Evolutionary conservation across 2,888 invertebrate genomes (phyloP).

Genomic region (Lampropteryx suffumata): DNA sequence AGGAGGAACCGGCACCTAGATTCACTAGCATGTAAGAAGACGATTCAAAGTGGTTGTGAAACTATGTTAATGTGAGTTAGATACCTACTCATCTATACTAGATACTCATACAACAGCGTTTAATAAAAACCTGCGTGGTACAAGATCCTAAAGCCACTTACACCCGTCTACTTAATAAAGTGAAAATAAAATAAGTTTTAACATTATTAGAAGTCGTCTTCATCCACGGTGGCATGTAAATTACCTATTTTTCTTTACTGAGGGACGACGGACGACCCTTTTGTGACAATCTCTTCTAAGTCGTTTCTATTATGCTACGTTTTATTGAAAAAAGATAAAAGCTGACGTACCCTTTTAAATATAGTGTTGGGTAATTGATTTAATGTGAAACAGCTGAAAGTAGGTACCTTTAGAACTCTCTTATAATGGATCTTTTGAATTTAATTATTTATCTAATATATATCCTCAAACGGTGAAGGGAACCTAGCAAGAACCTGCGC

Average conservation of each 20-base stretch:
- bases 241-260: slow-evolving; percentile 26
- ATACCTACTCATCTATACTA: neutral
- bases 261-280: slow-evolving; percentile 14
- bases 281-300: slow-evolving; percentile 10
- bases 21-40: too few relatives aligned
- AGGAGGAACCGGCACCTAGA: too few relatives aligned
- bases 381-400: neutral
- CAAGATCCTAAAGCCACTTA: slow-evolving; percentile 1
- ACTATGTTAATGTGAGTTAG: too few relatives aligned
- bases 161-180: slow-evolving; percentile 11
- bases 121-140: neutral
- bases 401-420: too few relatives aligned
- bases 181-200: slow-evolving; percentile 15
- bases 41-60: too few relatives aligned
- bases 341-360: slow-evolving; percentile 4
- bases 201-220: slow-evolving; percentile 20
- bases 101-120: neutral
- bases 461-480: too few relatives aligned
- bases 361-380: slow-evolving; percentile 2
- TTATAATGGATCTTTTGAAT: too few relatives aligned
- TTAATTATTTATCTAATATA: too few relatives aligned
- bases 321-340: slow-evolving; percentile 20
- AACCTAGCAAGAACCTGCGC: too few relatives aligned
- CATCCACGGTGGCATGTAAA: slow-evolving; percentile 22
- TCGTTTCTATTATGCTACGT: slow-evolving; percentile 6